These are phyloP conservation scores for Nestor notabilis DNA, from an alignment of 2,113 vertebrate genomes.

Conservation along the genomic window DNA sequence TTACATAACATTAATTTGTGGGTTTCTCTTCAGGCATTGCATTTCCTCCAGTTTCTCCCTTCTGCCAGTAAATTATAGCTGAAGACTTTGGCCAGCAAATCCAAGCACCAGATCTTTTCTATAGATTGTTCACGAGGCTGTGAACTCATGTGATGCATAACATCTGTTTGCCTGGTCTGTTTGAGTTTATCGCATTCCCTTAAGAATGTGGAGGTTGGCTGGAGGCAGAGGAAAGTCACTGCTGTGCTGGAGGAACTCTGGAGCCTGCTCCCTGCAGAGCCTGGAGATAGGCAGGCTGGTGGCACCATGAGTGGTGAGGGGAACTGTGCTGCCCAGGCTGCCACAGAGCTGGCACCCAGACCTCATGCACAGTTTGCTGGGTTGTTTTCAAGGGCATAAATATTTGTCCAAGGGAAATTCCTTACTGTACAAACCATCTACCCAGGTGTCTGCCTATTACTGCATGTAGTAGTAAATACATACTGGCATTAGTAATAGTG, in stretches of 20 bases:
- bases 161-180: neutral
- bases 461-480: neutral
- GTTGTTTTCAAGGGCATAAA: neutral
- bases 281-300: neutral
- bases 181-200: neutral
- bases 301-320: accelerated
- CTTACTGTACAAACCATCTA: neutral
- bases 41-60: neutral
- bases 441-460: neutral
- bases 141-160: neutral
- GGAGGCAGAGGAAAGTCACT: neutral
- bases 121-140: neutral
- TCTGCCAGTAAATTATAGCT: neutral
- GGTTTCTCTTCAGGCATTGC: neutral
- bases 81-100: neutral
- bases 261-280: neutral
- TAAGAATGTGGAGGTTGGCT: neutral
- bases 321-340: neutral
- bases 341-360: neutral
- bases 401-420: neutral
- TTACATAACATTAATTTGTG: neutral
- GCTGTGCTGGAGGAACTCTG: neutral
- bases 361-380: neutral
- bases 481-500: neutral
- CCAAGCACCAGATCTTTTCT: neutral